These are phyloP conservation scores for Cylindroiulus punctatus DNA, from an alignment of 2,888 invertebrate genomes.

Conservation along the genomic window DNA sequence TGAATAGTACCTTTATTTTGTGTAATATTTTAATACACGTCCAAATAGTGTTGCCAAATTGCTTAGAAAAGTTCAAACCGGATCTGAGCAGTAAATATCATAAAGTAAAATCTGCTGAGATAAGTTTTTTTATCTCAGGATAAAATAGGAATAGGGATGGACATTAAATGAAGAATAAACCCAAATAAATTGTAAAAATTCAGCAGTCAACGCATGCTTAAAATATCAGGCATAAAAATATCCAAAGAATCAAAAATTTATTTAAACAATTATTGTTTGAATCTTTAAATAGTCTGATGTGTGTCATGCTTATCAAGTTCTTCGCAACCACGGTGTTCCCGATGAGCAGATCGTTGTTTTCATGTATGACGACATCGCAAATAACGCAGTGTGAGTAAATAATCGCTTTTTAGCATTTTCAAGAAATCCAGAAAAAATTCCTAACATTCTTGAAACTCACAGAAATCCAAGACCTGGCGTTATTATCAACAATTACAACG, in stretches of 20 bases:
- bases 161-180: no score
- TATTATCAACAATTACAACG: conserved; percentile 71
- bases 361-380: conserved; percentile 74
- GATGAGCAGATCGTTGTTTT: conserved; percentile 71
- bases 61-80: no score
- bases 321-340: conserved; percentile 69
- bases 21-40: no score
- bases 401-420: not conserved
- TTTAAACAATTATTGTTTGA: not conserved
- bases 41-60: no score
- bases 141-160: no score
- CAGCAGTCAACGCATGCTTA: no score
- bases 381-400: conserved; percentile 62
- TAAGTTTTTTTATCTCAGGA: no score
- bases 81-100: no score
- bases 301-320: conserved; percentile 72
- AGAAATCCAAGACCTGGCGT: conserved; percentile 71
- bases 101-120: no score
- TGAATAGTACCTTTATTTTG: no score
- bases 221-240: no score
- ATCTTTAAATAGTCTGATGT: conserved; percentile 68
- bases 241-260: not conserved
- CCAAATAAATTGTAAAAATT: no score
- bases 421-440: not conserved
- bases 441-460: conserved; percentile 53